Evolutionary conservation across 2,113 vertebrate species (phyloP).

Genomic region (Pelusios castaneus): DNA sequence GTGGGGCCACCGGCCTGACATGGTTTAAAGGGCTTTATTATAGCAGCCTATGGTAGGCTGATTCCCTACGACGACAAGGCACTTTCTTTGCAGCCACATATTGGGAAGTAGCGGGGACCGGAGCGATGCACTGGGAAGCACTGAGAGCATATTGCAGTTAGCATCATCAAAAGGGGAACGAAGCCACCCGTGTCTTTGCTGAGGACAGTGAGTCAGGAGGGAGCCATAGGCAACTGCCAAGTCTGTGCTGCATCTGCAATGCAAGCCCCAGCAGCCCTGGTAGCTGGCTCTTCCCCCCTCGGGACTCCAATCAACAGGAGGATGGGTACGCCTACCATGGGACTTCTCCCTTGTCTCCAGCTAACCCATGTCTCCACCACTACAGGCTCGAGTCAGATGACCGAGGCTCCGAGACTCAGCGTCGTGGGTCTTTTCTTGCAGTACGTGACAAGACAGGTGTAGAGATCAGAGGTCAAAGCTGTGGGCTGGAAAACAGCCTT

Average conservation of each 20-base stretch:
- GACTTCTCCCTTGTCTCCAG: neutral
- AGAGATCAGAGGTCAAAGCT: neutral
- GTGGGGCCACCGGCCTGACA: neutral
- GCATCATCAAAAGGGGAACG: neutral
- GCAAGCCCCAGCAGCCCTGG: neutral
- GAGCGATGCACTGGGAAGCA: neutral
- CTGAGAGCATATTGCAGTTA: neutral
- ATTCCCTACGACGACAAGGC: neutral
- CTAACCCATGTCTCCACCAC: neutral
- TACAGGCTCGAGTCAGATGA: neutral
- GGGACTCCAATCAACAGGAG: neutral
- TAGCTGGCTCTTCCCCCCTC: neutral
- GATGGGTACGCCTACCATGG: neutral
- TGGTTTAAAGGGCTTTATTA: neutral
- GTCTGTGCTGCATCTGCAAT: accelerated
- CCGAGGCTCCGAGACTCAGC: neutral
- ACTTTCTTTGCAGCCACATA: neutral
- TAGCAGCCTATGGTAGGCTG: neutral
- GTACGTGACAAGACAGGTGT: neutral
- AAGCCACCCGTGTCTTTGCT: neutral
- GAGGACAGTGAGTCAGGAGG: neutral
- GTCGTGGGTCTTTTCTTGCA: neutral
- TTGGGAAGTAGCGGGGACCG: neutral
- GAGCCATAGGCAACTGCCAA: neutral
- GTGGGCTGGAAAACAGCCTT: neutral